Evolutionary conservation across 2,888 invertebrate genomes (phyloP).

Genomic region (Chesias legatella): DNA sequence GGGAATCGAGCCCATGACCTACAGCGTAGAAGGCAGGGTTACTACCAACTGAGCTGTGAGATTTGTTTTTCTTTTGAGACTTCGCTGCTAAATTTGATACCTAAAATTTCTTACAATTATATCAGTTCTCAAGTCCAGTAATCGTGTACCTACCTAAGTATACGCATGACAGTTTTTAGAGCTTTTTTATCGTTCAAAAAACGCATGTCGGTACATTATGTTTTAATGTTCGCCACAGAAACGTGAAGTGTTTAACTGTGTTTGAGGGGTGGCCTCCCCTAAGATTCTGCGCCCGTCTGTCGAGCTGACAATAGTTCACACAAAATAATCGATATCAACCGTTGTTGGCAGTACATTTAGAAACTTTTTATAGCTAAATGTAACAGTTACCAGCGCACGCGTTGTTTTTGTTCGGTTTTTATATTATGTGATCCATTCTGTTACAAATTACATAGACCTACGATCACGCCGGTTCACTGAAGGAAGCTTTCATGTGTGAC

Average conservation of each 20-base stretch:
- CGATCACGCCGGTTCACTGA: too few relatives aligned
- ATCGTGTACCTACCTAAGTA: slow-evolving; percentile 1
- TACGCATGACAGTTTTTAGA: slow-evolving; percentile 10
- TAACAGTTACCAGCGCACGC: slow-evolving; percentile 32
- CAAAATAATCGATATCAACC: slow-evolving; percentile 65
- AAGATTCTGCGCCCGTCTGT: slow-evolving; percentile 65
- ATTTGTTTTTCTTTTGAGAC: too few relatives aligned
- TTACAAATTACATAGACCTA: too few relatives aligned
- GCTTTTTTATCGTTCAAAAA: slow-evolving; percentile 13
- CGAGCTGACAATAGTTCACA: slow-evolving; percentile 70
- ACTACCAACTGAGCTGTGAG: too few relatives aligned
- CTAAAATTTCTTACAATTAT: too few relatives aligned
- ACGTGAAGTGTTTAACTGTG: slow-evolving; percentile 16
- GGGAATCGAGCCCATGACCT: too few relatives aligned
- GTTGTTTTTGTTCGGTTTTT: too few relatives aligned
- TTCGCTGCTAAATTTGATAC: too few relatives aligned
- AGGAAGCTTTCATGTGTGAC: too few relatives aligned
- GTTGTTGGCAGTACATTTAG: slow-evolving; percentile 30
- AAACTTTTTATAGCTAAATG: slow-evolving; percentile 21
- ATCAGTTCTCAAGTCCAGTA: too few relatives aligned
- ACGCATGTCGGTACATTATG: slow-evolving; percentile 8
- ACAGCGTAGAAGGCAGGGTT: too few relatives aligned
- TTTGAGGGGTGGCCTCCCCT: slow-evolving; percentile 51
- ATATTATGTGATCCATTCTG: too few relatives aligned
- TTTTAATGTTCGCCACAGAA: slow-evolving; percentile 17